Conservation (phyloP, 2,113 vertebrate genomes). For the Catharus fuscescens region DNA sequence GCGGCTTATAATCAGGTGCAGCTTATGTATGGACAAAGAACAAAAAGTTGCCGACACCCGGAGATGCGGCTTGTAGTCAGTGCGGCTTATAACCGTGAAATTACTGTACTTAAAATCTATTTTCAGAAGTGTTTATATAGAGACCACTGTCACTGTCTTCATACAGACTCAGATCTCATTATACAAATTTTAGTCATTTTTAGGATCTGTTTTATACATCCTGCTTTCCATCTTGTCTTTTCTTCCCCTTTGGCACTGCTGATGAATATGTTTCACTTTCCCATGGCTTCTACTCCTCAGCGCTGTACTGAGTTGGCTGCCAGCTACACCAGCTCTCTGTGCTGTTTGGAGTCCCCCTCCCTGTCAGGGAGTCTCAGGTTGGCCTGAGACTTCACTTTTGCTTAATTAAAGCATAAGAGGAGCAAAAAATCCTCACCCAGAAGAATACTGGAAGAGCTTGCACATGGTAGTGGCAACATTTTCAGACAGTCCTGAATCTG, state of each 20-base stretch:
- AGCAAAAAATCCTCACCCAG: neutral
- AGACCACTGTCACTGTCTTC: neutral
- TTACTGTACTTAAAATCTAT: neutral
- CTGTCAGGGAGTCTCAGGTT: neutral
- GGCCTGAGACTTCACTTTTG: neutral
- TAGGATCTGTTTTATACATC: neutral
- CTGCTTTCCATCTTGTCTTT: neutral
- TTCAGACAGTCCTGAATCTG: neutral
- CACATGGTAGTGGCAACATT: neutral
- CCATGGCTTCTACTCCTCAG: neutral
- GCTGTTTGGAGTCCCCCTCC: neutral
- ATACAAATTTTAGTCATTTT: neutral
- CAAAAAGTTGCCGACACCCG: too few relatives aligned
- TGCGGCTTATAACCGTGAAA: too few relatives aligned
- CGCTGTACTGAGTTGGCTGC: rapidly evolving
- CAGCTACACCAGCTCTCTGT: neutral
- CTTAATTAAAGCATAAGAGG: neutral
- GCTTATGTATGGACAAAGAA: too few relatives aligned
- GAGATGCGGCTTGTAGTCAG: too few relatives aligned
- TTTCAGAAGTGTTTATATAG: neutral
- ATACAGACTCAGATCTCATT: neutral
- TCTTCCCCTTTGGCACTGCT: neutral
- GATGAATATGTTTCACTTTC: neutral
- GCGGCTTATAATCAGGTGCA: too few relatives aligned
- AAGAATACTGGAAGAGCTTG: neutral